Percentiles rank a stretch among this genome's conserved stretches.
These are phyloP conservation scores for Agraylea sexmaculata DNA, from an alignment of 1,140 invertebrate species.

Conservation along the genomic window DNA sequence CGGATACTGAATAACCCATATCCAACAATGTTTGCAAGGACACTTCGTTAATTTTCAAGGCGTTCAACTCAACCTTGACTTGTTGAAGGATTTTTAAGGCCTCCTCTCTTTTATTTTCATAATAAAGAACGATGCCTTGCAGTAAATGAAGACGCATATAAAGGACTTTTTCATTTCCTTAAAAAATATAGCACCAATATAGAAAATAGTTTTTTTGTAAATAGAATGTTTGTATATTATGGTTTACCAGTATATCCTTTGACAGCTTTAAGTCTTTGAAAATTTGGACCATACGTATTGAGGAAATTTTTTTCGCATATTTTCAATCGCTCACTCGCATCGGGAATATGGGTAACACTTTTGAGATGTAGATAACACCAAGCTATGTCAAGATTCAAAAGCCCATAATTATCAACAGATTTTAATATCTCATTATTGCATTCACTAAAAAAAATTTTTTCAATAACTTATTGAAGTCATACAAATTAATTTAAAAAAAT, in stretches of 20 bases:
- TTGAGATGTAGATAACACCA: constrained; percentile 72
- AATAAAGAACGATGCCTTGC: constrained; percentile 64
- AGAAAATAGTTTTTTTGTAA: constrained; percentile 1
- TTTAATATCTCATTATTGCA: constrained; percentile 56
- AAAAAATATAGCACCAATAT: constrained; percentile 10
- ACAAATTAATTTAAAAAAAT: neutral
- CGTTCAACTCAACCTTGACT: constrained; percentile 47
- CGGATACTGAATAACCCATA: constrained; percentile 47
- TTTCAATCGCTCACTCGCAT: constrained; percentile 53
- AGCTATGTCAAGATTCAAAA: constrained; percentile 69
- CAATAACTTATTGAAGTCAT: constrained; percentile 1
- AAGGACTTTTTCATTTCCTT: constrained; percentile 57
- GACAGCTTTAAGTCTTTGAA: constrained; percentile 52
- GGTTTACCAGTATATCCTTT: constrained; percentile 49
- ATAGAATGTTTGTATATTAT: neutral
- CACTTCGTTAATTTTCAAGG: constrained; percentile 43
- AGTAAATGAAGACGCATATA: constrained; percentile 64
- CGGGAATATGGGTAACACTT: constrained; percentile 56
- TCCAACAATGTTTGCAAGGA: constrained; percentile 26
- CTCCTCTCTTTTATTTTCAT: constrained; percentile 52
- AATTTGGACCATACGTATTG: constrained; percentile 56
- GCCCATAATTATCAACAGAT: constrained; percentile 67
- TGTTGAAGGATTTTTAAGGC: constrained; percentile 44
- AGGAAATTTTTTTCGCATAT: constrained; percentile 54
- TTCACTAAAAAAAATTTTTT: constrained; percentile 34